Evolutionary conservation across 2,113 vertebrate species (phyloP).

Genomic region (Sturnus vulgaris): DNA sequence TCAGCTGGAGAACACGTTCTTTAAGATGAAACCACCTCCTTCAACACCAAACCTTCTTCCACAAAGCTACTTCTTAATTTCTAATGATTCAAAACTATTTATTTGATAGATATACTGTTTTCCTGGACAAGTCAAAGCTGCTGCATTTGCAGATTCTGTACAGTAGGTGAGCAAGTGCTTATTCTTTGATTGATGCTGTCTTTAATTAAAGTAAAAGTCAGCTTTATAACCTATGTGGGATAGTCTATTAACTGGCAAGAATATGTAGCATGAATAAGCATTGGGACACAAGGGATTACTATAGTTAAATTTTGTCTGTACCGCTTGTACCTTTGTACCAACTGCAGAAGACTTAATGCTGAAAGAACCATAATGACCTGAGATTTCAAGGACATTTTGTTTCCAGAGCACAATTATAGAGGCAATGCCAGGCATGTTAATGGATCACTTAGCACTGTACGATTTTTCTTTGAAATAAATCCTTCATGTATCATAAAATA

Average conservation of each 20-base stretch:
- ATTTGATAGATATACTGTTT: not conserved
- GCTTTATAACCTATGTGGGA: not conserved
- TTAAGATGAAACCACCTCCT: not conserved
- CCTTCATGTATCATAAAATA: not conserved
- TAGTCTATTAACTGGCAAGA: not conserved
- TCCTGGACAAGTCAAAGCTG: not conserved
- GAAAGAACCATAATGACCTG: not conserved
- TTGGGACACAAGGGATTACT: not conserved
- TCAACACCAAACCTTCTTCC: not conserved
- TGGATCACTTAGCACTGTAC: not conserved
- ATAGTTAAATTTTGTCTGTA: not conserved
- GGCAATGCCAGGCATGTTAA: not conserved
- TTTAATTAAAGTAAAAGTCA: not conserved
- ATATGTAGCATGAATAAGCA: not conserved
- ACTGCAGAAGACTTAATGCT: not conserved
- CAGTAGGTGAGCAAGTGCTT: not conserved
- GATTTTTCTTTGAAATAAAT: slow-evolving; percentile 17
- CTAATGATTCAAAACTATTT: not conserved
- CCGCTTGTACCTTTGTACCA: not conserved
- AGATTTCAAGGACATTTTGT: slow-evolving; percentile 31
- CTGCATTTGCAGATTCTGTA: not conserved
- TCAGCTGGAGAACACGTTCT: not conserved
- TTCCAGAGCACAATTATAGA: not conserved
- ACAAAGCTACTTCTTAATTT: not conserved
- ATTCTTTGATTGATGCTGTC: not conserved